phyloP scores from a whole-genome alignment of 1,140 invertebrate species.

The Drosophila bipectinata region DNA sequence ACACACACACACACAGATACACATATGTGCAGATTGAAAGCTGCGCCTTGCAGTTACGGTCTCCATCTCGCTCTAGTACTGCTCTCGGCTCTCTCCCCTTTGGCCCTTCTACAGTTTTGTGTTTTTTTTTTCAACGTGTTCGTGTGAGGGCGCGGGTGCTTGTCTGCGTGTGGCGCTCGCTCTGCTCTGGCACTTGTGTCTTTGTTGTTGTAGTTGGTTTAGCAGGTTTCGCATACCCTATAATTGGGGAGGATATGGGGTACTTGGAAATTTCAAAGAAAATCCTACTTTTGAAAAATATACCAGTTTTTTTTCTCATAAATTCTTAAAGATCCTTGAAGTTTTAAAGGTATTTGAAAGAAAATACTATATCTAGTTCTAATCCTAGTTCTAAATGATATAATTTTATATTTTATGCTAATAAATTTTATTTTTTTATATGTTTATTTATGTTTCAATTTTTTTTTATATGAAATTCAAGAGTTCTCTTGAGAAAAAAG shows the following conservation, averaged over 20 bases:
- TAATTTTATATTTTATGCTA: no score
- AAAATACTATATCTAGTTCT: no score
- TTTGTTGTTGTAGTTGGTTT: constrained; percentile 15
- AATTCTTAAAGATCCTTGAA: no score
- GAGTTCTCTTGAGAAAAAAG: not conserved
- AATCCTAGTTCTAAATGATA: no score
- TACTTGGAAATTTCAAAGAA: not conserved
- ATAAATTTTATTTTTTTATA: no score
- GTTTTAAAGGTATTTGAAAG: no score
- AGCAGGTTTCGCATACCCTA: constrained; percentile 24
- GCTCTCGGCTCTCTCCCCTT: not conserved
- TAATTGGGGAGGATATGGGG: not conserved
- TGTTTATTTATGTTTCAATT: not conserved
- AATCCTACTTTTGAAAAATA: not conserved
- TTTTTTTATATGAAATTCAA: not conserved
- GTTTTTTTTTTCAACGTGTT: constrained; percentile 9
- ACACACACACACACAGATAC: not conserved
- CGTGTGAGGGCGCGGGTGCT: constrained; percentile 24
- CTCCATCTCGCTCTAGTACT: constrained; percentile 26
- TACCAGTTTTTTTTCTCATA: no score
- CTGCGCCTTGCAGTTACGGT: constrained; percentile 12
- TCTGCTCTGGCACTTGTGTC: constrained; percentile 66
- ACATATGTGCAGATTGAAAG: constrained; percentile 26
- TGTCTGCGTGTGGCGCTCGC: constrained; percentile 76
- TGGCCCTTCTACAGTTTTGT: not conserved